Percentiles rank a stretch among this genome's conserved stretches.
These are phyloP conservation scores for Metopolophium dirhodum DNA, from an alignment of 1,140 invertebrate genomes.

Conservation along the genomic window DNA sequence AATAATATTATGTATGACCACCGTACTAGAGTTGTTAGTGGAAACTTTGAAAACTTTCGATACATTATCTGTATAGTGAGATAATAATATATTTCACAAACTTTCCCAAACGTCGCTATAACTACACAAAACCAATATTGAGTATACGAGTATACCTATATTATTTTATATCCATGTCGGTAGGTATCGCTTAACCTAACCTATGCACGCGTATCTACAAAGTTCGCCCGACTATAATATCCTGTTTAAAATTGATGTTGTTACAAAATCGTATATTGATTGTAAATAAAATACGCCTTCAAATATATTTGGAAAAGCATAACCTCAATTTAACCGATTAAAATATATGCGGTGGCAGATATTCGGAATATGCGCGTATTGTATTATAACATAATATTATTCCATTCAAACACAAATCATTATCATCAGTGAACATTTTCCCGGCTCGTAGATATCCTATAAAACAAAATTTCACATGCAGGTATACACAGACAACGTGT, in stretches of 20 bases:
- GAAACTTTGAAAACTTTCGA: background rate
- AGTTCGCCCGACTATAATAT: background rate
- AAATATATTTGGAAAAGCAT: too few species aligned
- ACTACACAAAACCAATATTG: background rate
- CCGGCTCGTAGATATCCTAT: background rate
- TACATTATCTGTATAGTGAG: background rate
- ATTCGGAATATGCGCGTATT: background rate
- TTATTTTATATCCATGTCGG: background rate
- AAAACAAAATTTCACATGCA: too few species aligned
- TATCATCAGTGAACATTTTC: background rate
- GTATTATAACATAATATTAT: background rate
- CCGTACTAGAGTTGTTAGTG: background rate
- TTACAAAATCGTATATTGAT: background rate
- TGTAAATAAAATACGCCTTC: background rate
- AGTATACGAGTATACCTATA: background rate
- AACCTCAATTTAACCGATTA: background rate
- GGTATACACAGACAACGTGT: too few species aligned
- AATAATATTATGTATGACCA: background rate
- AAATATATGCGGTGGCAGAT: background rate
- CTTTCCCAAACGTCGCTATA: background rate
- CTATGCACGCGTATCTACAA: background rate
- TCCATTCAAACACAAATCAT: background rate
- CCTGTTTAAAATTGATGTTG: background rate
- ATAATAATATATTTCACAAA: background rate
- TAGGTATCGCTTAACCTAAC: background rate